A percentile compares a stretch with the other conserved stretches of the same genome.
Conservation (phyloP, 2,888 invertebrate genomes). For the Erebia aethiops region DNA sequence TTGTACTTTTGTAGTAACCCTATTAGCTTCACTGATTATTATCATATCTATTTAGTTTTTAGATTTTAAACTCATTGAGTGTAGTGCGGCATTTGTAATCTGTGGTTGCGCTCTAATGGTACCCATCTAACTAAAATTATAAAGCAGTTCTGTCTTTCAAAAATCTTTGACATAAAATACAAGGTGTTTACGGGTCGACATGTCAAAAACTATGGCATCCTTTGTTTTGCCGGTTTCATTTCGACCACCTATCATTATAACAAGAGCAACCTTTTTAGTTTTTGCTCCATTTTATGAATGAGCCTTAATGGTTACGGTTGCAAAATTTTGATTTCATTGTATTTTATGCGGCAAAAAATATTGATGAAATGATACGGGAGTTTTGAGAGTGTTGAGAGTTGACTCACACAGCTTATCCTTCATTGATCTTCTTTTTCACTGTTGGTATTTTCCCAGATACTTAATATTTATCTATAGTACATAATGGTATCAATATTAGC, state of each 20-base stretch:
- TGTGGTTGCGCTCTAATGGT: too few species aligned
- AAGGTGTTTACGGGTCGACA: constrained; percentile 71
- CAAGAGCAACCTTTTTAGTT: constrained; percentile 56
- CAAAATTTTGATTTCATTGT: constrained; percentile 58
- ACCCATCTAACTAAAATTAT: not conserved
- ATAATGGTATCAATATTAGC: not conserved
- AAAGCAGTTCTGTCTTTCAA: not conserved
- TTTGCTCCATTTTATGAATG: constrained; percentile 72
- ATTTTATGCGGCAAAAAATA: constrained; percentile 54
- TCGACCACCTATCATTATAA: constrained; percentile 65
- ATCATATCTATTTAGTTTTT: too few species aligned
- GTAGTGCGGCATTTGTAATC: too few species aligned
- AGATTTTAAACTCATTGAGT: too few species aligned
- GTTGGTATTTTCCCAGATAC: constrained; percentile 6
- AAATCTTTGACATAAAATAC: constrained; percentile 56
- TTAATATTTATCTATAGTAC: not conserved
- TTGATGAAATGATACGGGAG: constrained; percentile 32
- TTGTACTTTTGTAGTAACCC: too few species aligned
- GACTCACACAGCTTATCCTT: constrained; percentile 29
- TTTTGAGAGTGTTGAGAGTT: constrained; percentile 27
- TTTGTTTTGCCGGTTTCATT: constrained; percentile 62
- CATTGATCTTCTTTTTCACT: constrained; percentile 12
- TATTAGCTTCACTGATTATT: too few species aligned
- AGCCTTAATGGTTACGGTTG: constrained; percentile 60
- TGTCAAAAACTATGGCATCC: constrained; percentile 70